Evolutionary conservation across 2,888 invertebrate species (phyloP).

Genomic region (Apamea monoglypha): DNA sequence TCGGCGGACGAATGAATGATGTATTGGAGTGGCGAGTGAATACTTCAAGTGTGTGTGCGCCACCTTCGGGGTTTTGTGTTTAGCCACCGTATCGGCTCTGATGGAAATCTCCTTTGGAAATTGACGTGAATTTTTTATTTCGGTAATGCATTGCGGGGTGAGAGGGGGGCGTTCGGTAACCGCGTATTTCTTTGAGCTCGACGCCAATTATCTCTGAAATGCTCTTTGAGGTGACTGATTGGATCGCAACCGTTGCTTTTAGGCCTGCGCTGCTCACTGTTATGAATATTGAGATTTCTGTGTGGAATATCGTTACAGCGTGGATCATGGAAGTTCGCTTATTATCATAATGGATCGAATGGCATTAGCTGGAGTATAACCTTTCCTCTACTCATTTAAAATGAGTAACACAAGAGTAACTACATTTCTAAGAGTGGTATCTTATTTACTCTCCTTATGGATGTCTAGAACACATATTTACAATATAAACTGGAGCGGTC

Average conservation of each 20-base stretch:
- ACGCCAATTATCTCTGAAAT: conserved; percentile 83
- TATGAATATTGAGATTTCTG: conserved; percentile 55
- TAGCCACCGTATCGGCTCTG: conserved; percentile 85
- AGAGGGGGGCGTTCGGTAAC: conserved; percentile 61
- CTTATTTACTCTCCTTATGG: conserved; percentile 47
- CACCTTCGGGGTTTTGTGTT: conserved; percentile 82
- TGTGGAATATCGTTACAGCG: conserved; percentile 39
- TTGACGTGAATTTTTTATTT: conserved; percentile 88
- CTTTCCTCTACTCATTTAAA: background rate
- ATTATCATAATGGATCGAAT: conserved; percentile 38
- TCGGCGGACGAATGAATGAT: conserved; percentile 90
- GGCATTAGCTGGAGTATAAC: conserved; percentile 8
- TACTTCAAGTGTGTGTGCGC: conserved; percentile 85
- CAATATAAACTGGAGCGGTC: conserved; percentile 58
- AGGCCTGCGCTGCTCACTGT: conserved; percentile 61
- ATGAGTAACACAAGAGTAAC: background rate
- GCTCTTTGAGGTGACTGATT: conserved; percentile 86
- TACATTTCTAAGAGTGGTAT: conserved; percentile 29
- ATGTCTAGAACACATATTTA: conserved; percentile 53
- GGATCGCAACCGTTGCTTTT: conserved; percentile 78
- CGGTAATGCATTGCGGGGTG: conserved; percentile 83
- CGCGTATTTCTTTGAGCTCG: conserved; percentile 75
- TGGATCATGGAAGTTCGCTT: conserved; percentile 20
- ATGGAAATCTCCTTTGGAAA: conserved; percentile 85
- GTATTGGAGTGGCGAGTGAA: conserved; percentile 88